Conservation (phyloP, 2,888 invertebrate genomes). For the Hydrotaea cyrtoneurina region DNA sequence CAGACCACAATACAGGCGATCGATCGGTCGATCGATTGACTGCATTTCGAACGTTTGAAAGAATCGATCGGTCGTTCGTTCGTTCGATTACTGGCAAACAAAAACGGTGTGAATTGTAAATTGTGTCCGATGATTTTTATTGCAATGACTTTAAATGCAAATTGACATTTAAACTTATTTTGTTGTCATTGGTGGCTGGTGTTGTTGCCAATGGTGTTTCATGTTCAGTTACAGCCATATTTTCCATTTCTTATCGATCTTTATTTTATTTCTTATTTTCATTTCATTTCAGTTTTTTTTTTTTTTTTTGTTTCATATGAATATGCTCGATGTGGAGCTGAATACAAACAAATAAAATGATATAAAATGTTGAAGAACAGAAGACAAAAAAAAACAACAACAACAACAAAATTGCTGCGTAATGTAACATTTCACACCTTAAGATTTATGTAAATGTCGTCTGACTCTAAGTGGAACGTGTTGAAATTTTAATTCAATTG, state of each 20-base stretch:
- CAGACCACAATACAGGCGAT: background rate
- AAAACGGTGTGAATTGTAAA: slow-evolving; percentile 59
- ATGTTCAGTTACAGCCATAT: slow-evolving; percentile 40
- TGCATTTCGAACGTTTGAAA: background rate
- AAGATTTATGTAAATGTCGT: slow-evolving; percentile 53
- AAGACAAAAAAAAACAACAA: too few relatives aligned
- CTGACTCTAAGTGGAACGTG: slow-evolving; percentile 49
- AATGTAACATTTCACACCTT: slow-evolving; percentile 66
- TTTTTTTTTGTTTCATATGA: background rate
- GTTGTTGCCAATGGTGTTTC: slow-evolving; percentile 22
- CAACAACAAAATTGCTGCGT: slow-evolving; percentile 63
- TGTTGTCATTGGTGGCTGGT: slow-evolving; percentile 1
- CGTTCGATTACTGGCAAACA: background rate
- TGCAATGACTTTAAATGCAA: slow-evolving; percentile 52
- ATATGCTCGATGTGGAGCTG: background rate
- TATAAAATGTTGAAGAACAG: too few relatives aligned
- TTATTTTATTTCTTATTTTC: background rate
- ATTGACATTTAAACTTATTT: slow-evolving; percentile 63
- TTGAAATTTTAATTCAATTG: slow-evolving; percentile 64
- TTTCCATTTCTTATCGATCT: slow-evolving; percentile 59
- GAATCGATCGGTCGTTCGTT: background rate
- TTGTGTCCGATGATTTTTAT: slow-evolving; percentile 54
- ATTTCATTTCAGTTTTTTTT: too few relatives aligned
- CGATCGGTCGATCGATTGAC: background rate
- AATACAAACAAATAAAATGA: background rate